Evolutionary conservation across 2,113 vertebrate genomes (phyloP), one percentile per base, ranked within the genome.

Genomic region (Leucoraja erinaceus): DNA sequence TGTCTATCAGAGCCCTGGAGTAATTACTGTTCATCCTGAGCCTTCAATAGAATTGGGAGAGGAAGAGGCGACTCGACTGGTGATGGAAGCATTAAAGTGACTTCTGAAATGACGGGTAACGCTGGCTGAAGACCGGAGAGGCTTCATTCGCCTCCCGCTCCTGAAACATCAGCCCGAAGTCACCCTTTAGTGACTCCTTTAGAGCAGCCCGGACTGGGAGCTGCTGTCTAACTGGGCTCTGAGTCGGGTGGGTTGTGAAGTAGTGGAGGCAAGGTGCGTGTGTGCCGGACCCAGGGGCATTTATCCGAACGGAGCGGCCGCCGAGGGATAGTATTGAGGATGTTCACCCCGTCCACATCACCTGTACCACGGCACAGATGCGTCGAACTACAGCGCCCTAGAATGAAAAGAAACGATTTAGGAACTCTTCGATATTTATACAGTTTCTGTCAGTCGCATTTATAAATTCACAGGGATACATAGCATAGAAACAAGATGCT

Each of bases 21-120:
- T 96, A 96, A 88, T 95, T 93, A 8, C 93, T 88, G 93, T 95
- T 96, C 96, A 97, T 96, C 93, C 25, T 76, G 72, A 61, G 93
- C 86, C 72, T 33, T 14, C 10, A 47, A 75, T 47, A 47, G 38
- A 47, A 47, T 68, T 6, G 25, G 59, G 6, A 3, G 84, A 10
- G 9, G 12, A 54, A 74, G 33, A 28, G 12, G 20, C 18, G 72
- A 47, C 25, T 5, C 10, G 33, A 72, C 33, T 4, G 8, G 28
- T 74, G 33, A 25, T 33, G 72, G 25, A 72, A 14, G 33, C 66
- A 72, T 90, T 88, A 33, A 93, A 68, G 25, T 5, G 11, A 54
- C 5, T 75, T 33, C 93, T 90, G 56, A 56, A 59, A 68, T 77
- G 16, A 0, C 70, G 18, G 68, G 28, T 1, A n/a, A 68, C 68